A percentile compares a stretch with the other conserved stretches of the same genome.
These are phyloP conservation scores for Leptopilina clavipes DNA, from an alignment of 1,140 invertebrate species.

Conservation along the genomic window DNA sequence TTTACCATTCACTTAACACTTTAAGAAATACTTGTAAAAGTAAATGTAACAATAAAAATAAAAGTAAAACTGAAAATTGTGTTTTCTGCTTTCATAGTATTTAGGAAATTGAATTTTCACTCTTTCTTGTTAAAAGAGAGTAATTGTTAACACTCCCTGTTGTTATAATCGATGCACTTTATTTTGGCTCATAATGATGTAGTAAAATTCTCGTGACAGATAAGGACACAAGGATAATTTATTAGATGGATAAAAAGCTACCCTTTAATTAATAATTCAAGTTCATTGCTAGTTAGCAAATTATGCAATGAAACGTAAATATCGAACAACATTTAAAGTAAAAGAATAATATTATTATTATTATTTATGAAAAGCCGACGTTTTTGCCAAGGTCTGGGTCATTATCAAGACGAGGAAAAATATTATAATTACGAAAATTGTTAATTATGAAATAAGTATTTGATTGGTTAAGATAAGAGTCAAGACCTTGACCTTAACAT, in stretches of 20 bases:
- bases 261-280: conserved; percentile 1
- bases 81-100: conserved; percentile 5
- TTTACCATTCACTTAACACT: not conserved
- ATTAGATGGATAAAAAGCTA: not conserved
- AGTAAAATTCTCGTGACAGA: not conserved
- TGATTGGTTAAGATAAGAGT: too few relatives aligned
- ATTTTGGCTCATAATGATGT: not conserved
- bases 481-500: too few relatives aligned
- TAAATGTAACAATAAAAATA: not conserved
- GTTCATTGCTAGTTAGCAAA: not conserved
- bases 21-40: not conserved
- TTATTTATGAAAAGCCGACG: too few relatives aligned
- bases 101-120: not conserved
- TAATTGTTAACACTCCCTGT: not conserved
- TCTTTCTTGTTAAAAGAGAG: not conserved
- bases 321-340: not conserved
- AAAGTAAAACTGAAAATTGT: not conserved
- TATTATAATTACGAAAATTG: too few relatives aligned
- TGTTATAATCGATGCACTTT: not conserved
- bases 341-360: not conserved
- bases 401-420: too few relatives aligned
- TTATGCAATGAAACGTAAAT: not conserved
- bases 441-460: too few relatives aligned
- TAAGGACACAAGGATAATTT: not conserved
- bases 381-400: too few relatives aligned